A percentile compares a stretch with the other conserved stretches of the same genome.
phyloP scores from a whole-genome alignment of 2,797 vertebrate species.

The Syngnathus acus region DNA sequence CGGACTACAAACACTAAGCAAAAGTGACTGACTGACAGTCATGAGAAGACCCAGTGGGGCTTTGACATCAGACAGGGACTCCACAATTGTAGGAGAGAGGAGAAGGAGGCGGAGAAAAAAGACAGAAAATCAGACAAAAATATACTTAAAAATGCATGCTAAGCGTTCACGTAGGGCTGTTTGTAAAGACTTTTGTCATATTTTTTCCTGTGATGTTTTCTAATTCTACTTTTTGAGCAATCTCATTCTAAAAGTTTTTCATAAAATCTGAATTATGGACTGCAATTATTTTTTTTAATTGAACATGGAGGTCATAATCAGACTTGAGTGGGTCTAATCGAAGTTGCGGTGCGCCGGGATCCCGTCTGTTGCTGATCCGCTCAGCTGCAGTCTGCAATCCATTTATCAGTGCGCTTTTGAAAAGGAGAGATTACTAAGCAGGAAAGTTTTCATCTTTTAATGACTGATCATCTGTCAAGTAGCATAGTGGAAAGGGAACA shows the following conservation, averaged over 20 bases:
- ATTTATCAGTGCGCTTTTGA: conserved; percentile 20
- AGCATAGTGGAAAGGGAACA: not conserved
- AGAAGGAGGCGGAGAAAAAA: conserved; percentile 6
- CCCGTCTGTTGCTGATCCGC: conserved; percentile 26
- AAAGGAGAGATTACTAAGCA: not conserved
- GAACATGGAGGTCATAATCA: conserved; percentile 9
- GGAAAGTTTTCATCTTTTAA: not conserved
- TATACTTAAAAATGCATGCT: conserved; percentile 1
- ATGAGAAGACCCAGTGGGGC: conserved; percentile 38
- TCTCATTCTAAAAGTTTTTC: not conserved
- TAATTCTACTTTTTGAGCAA: not conserved
- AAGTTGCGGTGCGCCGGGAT: conserved; percentile 44
- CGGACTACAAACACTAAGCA: conserved; percentile 46
- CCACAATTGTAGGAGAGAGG: not conserved
- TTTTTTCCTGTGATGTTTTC: not conserved
- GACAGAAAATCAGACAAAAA: conserved; percentile 9
- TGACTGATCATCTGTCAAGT: conserved; percentile 2
- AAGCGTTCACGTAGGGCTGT: not conserved
- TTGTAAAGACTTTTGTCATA: too few relatives aligned
- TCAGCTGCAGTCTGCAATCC: conserved; percentile 26
- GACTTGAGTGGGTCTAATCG: conserved; percentile 23
- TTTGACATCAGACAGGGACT: conserved; percentile 30
- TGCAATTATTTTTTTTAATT: conserved; percentile 11
- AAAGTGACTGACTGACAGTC: conserved; percentile 54
- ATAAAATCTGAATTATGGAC: not conserved